Percentiles rank a stretch among this genome's conserved stretches.
Evolutionary conservation across 2,888 invertebrate species (phyloP).

Genomic region (Drosophila neutralis): DNA sequence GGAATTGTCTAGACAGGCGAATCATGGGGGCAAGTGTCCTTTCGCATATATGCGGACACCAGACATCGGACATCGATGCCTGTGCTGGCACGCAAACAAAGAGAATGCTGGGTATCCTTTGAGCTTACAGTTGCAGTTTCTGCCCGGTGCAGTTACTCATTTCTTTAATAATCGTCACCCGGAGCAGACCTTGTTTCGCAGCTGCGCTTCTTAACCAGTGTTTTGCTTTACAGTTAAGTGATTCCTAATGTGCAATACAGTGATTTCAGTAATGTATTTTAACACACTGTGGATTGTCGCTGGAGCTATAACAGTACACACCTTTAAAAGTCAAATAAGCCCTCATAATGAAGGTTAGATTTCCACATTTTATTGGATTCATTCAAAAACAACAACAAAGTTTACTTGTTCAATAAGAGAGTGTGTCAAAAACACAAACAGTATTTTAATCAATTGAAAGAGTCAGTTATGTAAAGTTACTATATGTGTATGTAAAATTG

Average conservation of each 20-base stretch:
- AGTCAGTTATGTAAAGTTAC: neutral
- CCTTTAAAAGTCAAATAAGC: constrained; percentile 5
- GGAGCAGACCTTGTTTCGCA: constrained; percentile 39
- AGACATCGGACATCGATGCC: constrained; percentile 38
- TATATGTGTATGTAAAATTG: neutral
- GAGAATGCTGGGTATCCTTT: constrained; percentile 53
- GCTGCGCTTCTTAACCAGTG: constrained; percentile 4
- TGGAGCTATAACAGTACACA: constrained; percentile 1
- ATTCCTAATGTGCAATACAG: constrained; percentile 10
- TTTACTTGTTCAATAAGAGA: neutral
- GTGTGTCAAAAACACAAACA: neutral
- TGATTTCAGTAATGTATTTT: constrained; percentile 37
- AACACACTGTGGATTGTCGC: constrained; percentile 25
- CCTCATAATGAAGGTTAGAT: constrained; percentile 51
- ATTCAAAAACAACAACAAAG: neutral
- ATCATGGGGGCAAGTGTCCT: constrained; percentile 66
- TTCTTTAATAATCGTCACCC: constrained; percentile 39
- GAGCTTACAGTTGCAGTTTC: constrained; percentile 24
- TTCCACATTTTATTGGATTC: neutral
- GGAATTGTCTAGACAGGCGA: constrained; percentile 66
- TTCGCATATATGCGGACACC: constrained; percentile 37
- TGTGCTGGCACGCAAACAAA: constrained; percentile 60
- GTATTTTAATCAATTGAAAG: neutral
- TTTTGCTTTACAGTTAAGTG: constrained; percentile 6
- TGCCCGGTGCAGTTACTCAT: constrained; percentile 58